A percentile compares a stretch with the other conserved stretches of the same genome.
Evolutionary conservation across 2,888 invertebrate genomes (phyloP).

Genomic region (Galerucella pusilla): DNA sequence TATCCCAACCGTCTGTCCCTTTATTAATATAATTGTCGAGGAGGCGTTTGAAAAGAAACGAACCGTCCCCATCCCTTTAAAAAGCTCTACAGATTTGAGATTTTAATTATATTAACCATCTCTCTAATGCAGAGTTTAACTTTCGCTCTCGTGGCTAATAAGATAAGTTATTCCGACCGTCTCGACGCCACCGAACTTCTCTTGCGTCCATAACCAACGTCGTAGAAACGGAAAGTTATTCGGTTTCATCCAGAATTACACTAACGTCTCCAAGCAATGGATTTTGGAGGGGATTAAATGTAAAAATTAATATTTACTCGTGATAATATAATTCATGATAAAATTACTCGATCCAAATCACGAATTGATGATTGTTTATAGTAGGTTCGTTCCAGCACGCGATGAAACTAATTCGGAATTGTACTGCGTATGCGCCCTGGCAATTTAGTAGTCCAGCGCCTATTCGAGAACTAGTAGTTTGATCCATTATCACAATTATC

Average conservation of each 20-base stretch:
- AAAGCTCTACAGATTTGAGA: conserved; percentile 42
- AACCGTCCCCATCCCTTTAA: conserved; percentile 21
- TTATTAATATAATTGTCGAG: conserved; percentile 40
- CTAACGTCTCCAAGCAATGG: neutral
- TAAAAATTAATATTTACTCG: neutral
- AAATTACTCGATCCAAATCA: too few species aligned
- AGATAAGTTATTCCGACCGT: conserved; percentile 49
- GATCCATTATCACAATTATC: too few species aligned
- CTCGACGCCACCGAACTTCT: conserved; percentile 6
- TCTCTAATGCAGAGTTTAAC: conserved; percentile 45
- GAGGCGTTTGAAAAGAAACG: conserved; percentile 40
- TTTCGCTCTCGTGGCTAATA: conserved; percentile 50
- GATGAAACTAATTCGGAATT: too few species aligned
- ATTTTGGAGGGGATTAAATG: neutral
- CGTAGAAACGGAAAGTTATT: conserved; percentile 47
- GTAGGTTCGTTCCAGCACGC: too few species aligned
- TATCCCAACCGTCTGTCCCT: conserved; percentile 30
- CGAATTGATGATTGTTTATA: too few species aligned
- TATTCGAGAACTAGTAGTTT: too few species aligned
- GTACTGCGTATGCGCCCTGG: too few species aligned
- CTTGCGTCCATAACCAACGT: conserved; percentile 36
- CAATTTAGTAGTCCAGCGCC: too few species aligned
- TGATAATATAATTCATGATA: too few species aligned
- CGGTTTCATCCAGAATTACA: neutral
- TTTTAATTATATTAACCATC: conserved; percentile 48